Evolutionary conservation across 1,140 invertebrate genomes (phyloP).

Genomic region (Armadillidium nasatum): DNA sequence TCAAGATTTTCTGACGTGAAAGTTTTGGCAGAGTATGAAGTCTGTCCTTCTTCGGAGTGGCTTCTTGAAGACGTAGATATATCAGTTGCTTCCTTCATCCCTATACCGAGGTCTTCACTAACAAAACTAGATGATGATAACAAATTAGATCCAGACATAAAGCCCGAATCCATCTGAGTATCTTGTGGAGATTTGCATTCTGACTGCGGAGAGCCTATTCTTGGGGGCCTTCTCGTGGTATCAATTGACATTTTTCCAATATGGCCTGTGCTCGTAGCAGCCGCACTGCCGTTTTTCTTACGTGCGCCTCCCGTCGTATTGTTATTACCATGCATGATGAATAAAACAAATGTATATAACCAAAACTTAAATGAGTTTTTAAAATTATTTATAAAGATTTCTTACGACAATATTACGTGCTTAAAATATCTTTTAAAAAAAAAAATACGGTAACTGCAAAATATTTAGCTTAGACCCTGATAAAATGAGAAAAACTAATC

Average conservation of each 20-base stretch:
- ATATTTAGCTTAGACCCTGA: background rate
- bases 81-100: slow-evolving; percentile 21
- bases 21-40: background rate
- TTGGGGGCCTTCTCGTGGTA: background rate
- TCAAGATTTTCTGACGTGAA: slow-evolving; percentile 25
- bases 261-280: background rate
- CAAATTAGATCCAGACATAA: slow-evolving; percentile 56
- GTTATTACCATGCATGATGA: background rate
- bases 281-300: background rate
- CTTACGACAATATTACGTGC: background rate
- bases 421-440: background rate
- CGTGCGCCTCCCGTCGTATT: background rate
- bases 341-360: too few species aligned
- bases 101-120: slow-evolving; percentile 42
- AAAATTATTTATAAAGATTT: background rate
- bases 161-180: slow-evolving; percentile 56
- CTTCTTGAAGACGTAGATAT: slow-evolving; percentile 27
- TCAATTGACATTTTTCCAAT: background rate
- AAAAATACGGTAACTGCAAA: background rate
- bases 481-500: too few species aligned
- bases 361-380: too few species aligned
- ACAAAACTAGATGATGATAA: slow-evolving; percentile 48
- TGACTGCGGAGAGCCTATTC: background rate
- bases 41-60: background rate
- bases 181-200: slow-evolving; percentile 45